phyloP scores from a whole-genome alignment of 2,888 invertebrate species.

The Eilema griseolum region DNA sequence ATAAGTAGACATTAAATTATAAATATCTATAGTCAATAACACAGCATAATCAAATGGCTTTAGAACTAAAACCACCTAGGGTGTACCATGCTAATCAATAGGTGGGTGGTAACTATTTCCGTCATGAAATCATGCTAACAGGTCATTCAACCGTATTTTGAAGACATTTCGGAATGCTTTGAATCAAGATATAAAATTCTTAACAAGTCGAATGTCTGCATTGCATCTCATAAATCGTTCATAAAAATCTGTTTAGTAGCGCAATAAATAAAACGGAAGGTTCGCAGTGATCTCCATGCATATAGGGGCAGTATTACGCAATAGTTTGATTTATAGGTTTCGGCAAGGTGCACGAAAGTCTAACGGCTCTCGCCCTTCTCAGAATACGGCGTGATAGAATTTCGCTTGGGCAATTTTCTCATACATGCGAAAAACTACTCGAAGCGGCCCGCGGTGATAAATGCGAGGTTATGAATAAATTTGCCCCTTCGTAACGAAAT shows the following conservation, averaged over 20 bases:
- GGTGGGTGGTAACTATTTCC: slow-evolving; percentile 6
- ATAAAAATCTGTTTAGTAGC: slow-evolving; percentile 78
- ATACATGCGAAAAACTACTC: slow-evolving; percentile 81
- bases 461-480: slow-evolving; percentile 84
- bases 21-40: background rate
- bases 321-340: slow-evolving; percentile 85
- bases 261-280: slow-evolving; percentile 81
- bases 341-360: slow-evolving; percentile 82
- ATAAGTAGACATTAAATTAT: slow-evolving; percentile 2
- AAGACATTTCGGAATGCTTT: slow-evolving; percentile 46
- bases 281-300: slow-evolving; percentile 77
- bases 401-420: slow-evolving; percentile 79
- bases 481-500: slow-evolving; percentile 74
- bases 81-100: background rate
- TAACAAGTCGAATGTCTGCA: slow-evolving; percentile 55
- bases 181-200: slow-evolving; percentile 48
- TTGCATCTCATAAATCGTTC: slow-evolving; percentile 69
- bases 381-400: slow-evolving; percentile 77
- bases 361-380: slow-evolving; percentile 73
- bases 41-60: background rate
- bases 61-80: background rate
- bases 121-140: slow-evolving; percentile 24
- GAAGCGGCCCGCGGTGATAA: slow-evolving; percentile 76
- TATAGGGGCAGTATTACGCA: slow-evolving; percentile 82
- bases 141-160: slow-evolving; percentile 46